Conservation (phyloP, 2,888 invertebrate species). For the Hypercompe scribonia region DNA sequence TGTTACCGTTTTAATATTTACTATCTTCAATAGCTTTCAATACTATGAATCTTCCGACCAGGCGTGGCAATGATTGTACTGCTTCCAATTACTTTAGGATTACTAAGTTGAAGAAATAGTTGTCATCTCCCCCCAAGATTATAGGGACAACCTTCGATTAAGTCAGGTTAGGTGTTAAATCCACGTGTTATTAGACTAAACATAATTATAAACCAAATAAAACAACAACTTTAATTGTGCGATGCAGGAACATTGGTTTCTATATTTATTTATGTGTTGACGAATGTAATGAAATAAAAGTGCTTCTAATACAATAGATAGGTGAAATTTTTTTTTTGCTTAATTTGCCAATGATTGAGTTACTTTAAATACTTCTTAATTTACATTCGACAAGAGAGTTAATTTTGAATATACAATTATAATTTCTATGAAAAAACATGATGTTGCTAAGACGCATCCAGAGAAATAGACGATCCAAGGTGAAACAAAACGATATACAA, state of each 20-base stretch:
- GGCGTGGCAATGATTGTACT: background rate
- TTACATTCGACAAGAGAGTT: background rate
- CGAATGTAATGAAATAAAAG: background rate
- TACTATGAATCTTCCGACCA: background rate
- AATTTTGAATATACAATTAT: background rate
- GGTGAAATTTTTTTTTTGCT: background rate
- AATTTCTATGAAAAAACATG: slow-evolving; percentile 34
- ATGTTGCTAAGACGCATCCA: slow-evolving; percentile 31
- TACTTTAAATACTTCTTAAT: background rate
- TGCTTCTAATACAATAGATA: background rate
- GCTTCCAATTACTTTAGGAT: too few relatives aligned
- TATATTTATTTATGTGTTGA: background rate
- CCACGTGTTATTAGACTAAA: too few relatives aligned
- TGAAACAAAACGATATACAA: slow-evolving; percentile 32
- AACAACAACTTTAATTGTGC: background rate
- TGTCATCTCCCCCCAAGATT: too few relatives aligned
- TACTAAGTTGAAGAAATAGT: too few relatives aligned
- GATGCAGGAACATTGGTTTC: background rate
- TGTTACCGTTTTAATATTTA: background rate
- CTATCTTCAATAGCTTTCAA: background rate
- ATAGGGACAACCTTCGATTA: too few relatives aligned
- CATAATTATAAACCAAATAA: background rate
- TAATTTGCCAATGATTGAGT: background rate
- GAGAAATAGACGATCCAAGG: slow-evolving; percentile 41
- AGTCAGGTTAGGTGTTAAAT: too few relatives aligned